Evolutionary conservation across 2,888 invertebrate species (phyloP).

Genomic region (Diplolepis rosae): DNA sequence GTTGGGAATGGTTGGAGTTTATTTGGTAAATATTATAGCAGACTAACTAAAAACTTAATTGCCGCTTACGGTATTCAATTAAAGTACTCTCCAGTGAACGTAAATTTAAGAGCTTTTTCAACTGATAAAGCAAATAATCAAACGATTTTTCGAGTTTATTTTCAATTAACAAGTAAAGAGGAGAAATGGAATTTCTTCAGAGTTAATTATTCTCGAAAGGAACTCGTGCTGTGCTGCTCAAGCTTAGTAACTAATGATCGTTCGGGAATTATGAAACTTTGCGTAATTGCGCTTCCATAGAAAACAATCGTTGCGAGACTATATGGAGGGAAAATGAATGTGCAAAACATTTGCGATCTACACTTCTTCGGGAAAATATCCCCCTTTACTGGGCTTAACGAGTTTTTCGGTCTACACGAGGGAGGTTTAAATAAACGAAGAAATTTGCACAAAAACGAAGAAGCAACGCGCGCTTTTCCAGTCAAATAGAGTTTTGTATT

Average conservation of each 20-base stretch:
- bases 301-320: slow-evolving; percentile 13
- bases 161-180: background rate
- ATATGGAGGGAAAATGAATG: background rate
- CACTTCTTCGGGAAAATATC: background rate
- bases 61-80: too few species aligned
- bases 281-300: background rate
- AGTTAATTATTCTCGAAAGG: background rate
- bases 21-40: too few species aligned
- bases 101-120: background rate
- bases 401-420: slow-evolving; percentile 12
- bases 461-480: slow-evolving; percentile 13
- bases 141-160: background rate
- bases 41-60: too few species aligned
- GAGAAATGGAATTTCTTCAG: background rate
- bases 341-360: background rate
- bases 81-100: too few species aligned
- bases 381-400: slow-evolving; percentile 9
- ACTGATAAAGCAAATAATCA: background rate
- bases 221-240: background rate
- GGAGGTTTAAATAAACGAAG: slow-evolving; percentile 18
- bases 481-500: slow-evolving; percentile 10
- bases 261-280: slow-evolving; percentile 13
- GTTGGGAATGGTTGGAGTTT: too few species aligned
- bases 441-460: slow-evolving; percentile 17
- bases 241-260: slow-evolving; percentile 14